A percentile compares a stretch with the other conserved stretches of the same genome.
phyloP scores from a whole-genome alignment of 2,113 vertebrate species.

The Polypterus senegalus region DNA sequence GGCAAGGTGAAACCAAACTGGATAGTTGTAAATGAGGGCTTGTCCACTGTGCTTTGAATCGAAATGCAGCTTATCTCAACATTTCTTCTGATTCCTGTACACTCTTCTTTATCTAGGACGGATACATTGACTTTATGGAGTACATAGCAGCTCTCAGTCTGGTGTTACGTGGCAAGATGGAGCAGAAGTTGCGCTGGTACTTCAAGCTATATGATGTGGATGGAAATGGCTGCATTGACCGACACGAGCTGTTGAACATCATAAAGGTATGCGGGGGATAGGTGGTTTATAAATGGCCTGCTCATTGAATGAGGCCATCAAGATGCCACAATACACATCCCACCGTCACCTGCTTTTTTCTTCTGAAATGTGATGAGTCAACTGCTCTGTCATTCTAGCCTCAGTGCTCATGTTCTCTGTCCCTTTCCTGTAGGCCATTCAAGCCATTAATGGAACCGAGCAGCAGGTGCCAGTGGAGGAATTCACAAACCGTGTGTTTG shows the following conservation, averaged over 20 bases:
- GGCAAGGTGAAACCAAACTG: neutral
- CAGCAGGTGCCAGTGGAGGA: conserved; percentile 61
- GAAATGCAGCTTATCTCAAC: too few relatives aligned
- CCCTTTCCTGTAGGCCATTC: conserved; percentile 54
- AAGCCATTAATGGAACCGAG: conserved; percentile 66
- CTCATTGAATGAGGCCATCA: too few relatives aligned
- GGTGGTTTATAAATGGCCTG: too few relatives aligned
- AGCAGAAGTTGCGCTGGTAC: conserved; percentile 85
- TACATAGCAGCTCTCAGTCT: conserved; percentile 81
- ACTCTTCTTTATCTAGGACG: conserved; percentile 47
- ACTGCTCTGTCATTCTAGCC: too few relatives aligned
- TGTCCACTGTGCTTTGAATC: neutral
- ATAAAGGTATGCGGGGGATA: conserved; percentile 55
- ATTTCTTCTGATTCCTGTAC: neutral
- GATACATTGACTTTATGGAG: conserved; percentile 84
- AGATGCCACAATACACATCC: too few relatives aligned
- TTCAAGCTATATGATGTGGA: conserved; percentile 86
- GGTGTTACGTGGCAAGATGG: conserved; percentile 81
- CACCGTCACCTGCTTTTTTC: too few relatives aligned
- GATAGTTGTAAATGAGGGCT: neutral
- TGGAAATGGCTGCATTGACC: conserved; percentile 81
- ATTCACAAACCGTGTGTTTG: conserved; percentile 76
- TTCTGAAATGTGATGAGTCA: too few relatives aligned
- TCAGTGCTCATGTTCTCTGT: neutral
- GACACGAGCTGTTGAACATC: conserved; percentile 75